Percentiles rank a stretch among this genome's conserved stretches.
phyloP scores from a whole-genome alignment of 1,140 invertebrate genomes.

The Saccostrea echinata region DNA sequence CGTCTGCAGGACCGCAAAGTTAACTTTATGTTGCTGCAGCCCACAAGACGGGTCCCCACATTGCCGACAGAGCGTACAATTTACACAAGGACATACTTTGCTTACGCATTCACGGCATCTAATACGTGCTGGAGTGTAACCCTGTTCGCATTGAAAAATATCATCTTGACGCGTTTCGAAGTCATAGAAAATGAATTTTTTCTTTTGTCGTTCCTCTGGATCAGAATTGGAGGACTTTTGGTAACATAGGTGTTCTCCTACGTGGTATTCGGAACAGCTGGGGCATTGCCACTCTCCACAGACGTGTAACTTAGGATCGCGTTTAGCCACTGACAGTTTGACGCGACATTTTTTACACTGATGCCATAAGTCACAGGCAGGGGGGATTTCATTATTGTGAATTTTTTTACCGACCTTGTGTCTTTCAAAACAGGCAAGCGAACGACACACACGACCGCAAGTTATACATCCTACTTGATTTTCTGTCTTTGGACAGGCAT shows the following conservation, averaged over 20 bases:
- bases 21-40: slow-evolving; percentile 48
- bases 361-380: slow-evolving; percentile 42
- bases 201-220: slow-evolving; percentile 32
- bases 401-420: slow-evolving; percentile 41
- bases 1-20: slow-evolving; percentile 54
- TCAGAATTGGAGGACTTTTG: slow-evolving; percentile 34
- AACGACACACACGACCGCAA: slow-evolving; percentile 46
- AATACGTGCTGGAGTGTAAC: slow-evolving; percentile 42
- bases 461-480: slow-evolving; percentile 37
- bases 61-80: slow-evolving; percentile 46
- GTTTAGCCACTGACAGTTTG: slow-evolving; percentile 39
- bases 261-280: slow-evolving; percentile 43
- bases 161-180: slow-evolving; percentile 42
- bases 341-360: slow-evolving; percentile 48
- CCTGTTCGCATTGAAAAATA: slow-evolving; percentile 39
- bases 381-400: slow-evolving; percentile 38
- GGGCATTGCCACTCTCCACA: slow-evolving; percentile 40
- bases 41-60: slow-evolving; percentile 45
- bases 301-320: slow-evolving; percentile 29
- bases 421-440: slow-evolving; percentile 41
- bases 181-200: slow-evolving; percentile 29
- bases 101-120: slow-evolving; percentile 33
- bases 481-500: slow-evolving; percentile 22
- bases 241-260: slow-evolving; percentile 46
- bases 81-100: background rate